Evolutionary conservation across 2,113 vertebrate species (phyloP), one percentile per base, ranked within the genome.

Genomic region (Dolichotis patagonum): DNA sequence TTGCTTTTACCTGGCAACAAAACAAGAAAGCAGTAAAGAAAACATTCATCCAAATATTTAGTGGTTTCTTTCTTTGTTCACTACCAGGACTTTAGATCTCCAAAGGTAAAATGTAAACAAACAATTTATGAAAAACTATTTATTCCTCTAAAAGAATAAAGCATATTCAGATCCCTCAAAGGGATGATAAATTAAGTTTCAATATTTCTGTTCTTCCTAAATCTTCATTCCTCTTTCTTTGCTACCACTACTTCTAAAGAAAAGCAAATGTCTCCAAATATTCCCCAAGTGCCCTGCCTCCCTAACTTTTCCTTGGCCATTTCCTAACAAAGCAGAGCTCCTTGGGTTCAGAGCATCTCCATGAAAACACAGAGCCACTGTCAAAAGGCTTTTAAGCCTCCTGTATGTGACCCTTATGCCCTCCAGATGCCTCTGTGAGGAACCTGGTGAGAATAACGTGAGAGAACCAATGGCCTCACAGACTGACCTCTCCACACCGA

Each of bases 321-420:
- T 88, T 65, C 85, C 46, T 80, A 62, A 17, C 65, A 3, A 6
- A 0, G 12, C 41, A 75, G 17, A 32, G 16, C 38, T 89, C 26
- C 43, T 86, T n/a, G 7, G 69, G 5, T 56, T 85, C 38, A 67
- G 5, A 49, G 1, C 13, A 63, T 56, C 16, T 46, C 28, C 17
- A 14, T 91, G 62, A 89, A 90, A 86, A 92, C 46, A 10, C 20
- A 52, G 6, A 17, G 11, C 30, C 60, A 30, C 73, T 91, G 60
- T 85, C 75, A 80, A 90, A 93, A 30, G 80, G 87, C 52, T 90
- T 78, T 56, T 94, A 96, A 90, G 38, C 7, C 28, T 90, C 1
- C 2, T 41, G n/a, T 43, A 92, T 78, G 8, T 41, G 22, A 46
- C 43, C 20, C 32, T 63, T 58, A 73, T 73, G 35, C 2, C 60